A percentile compares a stretch with the other conserved stretches of the same genome.
Conservation (phyloP, 2,888 invertebrate genomes). For the Phalera bucephala region DNA sequence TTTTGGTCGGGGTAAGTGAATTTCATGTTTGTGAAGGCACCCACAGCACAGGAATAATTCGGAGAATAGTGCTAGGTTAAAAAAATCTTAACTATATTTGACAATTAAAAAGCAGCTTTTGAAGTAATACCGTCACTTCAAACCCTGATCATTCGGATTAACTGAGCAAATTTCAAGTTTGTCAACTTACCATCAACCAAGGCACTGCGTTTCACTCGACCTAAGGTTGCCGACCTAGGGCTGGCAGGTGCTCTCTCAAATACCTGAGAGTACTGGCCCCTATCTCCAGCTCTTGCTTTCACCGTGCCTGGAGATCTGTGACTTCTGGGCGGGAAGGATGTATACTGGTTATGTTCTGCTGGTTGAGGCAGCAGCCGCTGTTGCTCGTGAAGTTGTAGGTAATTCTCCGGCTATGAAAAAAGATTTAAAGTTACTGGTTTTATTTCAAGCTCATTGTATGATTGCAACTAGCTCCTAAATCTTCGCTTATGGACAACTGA, state of each 20-base stretch:
- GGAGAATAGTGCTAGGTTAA: no score
- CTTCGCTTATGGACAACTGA: no score
- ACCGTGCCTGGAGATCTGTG: constrained; percentile 64
- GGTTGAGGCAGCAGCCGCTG: constrained; percentile 71
- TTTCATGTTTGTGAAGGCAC: no score
- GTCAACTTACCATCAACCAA: constrained; percentile 62
- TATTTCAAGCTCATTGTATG: no score
- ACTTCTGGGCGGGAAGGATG: constrained; percentile 68
- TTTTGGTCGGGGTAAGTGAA: no score
- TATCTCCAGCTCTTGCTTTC: constrained; percentile 67
- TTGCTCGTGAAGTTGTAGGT: constrained; percentile 77
- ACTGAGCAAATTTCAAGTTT: no score
- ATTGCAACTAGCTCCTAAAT: no score
- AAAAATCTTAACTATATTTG: no score
- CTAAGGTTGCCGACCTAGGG: constrained; percentile 74
- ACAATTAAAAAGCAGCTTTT: no score
- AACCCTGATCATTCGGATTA: no score
- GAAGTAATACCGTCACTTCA: no score
- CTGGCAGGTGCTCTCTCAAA: constrained; percentile 83
- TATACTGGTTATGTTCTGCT: constrained; percentile 73
- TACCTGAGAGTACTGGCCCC: constrained; percentile 78
- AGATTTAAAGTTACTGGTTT: not conserved
- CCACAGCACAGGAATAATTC: no score
- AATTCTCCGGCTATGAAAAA: constrained; percentile 63
- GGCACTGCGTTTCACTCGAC: constrained; percentile 66